Base-by-base conservation (phyloP, 2,888 invertebrate species). In the Cephus pulcher region DNA sequence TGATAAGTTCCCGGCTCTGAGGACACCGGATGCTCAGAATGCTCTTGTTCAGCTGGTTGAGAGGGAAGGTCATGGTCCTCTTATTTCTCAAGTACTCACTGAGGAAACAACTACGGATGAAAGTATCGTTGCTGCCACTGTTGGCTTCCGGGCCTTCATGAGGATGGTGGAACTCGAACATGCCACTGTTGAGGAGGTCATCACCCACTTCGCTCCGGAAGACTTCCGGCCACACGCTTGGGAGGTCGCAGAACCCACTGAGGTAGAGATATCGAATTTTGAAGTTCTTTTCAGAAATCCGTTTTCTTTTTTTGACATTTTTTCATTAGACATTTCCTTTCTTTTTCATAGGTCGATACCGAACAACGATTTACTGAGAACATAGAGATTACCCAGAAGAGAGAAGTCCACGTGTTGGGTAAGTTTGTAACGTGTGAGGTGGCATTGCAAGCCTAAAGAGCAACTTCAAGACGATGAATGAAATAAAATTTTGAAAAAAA, bases 21-120 rank as follows among this genome's bases (percentile, higher is more conserved):
- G 95, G 87, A 95, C 95, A 23, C 96, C 97, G 0, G 95, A 96
- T 88, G 96, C 97, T 1, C 97, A 97, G 91, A 96, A 96, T 40
- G 97, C 97, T 12, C 92, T 97, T 87, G 97, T 97, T 12, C 95
- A 96, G 85, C 93, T 97, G 75, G 97, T 97, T 0, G 97, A 97
- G 91, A 93, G 97, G 37, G 95, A 96, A 90, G 97, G 97, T 0
- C 95, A 96, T 86, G 96, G 96, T 1, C 94, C 96, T 0, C 92
- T 97, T 34, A 96, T 97, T 79, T 95, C 96, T 0, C 95, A 97
- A 91, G 96, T 97, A 75, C 93, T 97, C 76, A 95, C 96, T 0
- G 96, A 97, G 92, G 96, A 96, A 89, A 95, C 95, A 0, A 93
- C 95, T 1, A 94, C 95, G 76, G 96, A 96, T 89, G 96, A 97